Evolutionary conservation across 1,140 invertebrate species (phyloP), one percentile per base, ranked within the genome.

Genomic region (Teleogryllus occipitalis): DNA sequence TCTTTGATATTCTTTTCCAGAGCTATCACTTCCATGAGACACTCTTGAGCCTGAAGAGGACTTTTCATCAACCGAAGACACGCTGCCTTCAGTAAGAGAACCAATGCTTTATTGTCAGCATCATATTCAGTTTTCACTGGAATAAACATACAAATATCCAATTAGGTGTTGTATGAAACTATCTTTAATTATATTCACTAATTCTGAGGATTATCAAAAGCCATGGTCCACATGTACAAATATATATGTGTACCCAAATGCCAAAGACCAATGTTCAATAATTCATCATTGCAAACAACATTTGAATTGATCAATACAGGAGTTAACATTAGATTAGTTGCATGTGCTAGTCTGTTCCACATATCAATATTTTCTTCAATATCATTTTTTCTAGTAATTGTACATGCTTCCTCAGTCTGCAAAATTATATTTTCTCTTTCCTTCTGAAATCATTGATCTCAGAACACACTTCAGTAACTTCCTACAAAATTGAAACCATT

Each of bases 1-100:
- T 95, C 93, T 80, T 93, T 92, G 46, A 98, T 90, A 77, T 91
- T 89, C 83, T 93, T 94, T 83, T 96, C 94, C 82, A 94, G 87
- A 79, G 85, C 85, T 81, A 92, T 86, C 22, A 95, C 91, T 81
- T 90, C 88, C 81, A 88, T 88, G 48, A 97, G 90, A 85, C 91
- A 94, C 82, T 95, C 90, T 81, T 96, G 90, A 10, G 96, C 93
- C 84, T 94, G 90, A 48, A 92, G 85, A 74, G 89, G 88, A 83
- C 91, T 90, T 75, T 90, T 89, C 89, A 95, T 90, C 83, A 93
- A 90, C 77, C 91, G 88, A n/a, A 96, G 87, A 85, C 95, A 96
- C 39, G 95, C 91, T 15, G 96, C 97, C 86, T 95, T 94, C 47
- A 98, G 84, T 75, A 97, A 87, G 10, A 93, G 86, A 8, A 94